phyloP scores from a whole-genome alignment of 2,888 invertebrate species.

The Drosophila neotestacea region DNA sequence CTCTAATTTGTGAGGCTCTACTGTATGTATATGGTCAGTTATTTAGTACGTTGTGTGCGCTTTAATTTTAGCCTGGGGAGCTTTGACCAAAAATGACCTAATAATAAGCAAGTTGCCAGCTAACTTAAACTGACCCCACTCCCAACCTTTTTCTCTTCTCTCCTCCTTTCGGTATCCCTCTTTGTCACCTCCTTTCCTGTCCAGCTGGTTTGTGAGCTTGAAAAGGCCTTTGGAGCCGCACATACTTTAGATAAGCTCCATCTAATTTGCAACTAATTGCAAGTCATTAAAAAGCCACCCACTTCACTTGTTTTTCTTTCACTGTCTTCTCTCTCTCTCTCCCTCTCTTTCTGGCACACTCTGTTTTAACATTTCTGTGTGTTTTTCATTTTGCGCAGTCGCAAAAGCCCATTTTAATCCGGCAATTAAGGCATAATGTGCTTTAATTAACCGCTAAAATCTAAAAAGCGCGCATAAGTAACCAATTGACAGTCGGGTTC shows the following conservation, averaged over 20 bases:
- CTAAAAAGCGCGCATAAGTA: slow-evolving; percentile 77
- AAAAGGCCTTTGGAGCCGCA: slow-evolving; percentile 25
- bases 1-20: neutral
- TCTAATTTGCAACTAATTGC: slow-evolving; percentile 78
- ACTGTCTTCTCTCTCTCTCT: neutral
- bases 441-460: slow-evolving; percentile 80
- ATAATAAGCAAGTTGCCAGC: slow-evolving; percentile 47
- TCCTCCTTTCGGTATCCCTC: neutral
- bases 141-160: neutral
- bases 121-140: neutral
- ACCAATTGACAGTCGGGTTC: slow-evolving; percentile 65
- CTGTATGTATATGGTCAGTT: slow-evolving; percentile 15
- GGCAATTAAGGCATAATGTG: slow-evolving; percentile 76
- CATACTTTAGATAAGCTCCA: slow-evolving; percentile 59
- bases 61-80: slow-evolving; percentile 56
- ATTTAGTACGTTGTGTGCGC: slow-evolving; percentile 34
- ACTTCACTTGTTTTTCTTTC: slow-evolving; percentile 5
- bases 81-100: slow-evolving; percentile 54
- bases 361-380: neutral
- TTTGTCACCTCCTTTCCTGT: no score
- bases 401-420: slow-evolving; percentile 65
- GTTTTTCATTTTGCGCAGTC: slow-evolving; percentile 6
- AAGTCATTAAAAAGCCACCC: slow-evolving; percentile 62
- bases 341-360: neutral
- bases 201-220: slow-evolving; percentile 1